Base-by-base conservation (phyloP, 2,888 invertebrate species). In the Entomobrya proxima region DNA sequence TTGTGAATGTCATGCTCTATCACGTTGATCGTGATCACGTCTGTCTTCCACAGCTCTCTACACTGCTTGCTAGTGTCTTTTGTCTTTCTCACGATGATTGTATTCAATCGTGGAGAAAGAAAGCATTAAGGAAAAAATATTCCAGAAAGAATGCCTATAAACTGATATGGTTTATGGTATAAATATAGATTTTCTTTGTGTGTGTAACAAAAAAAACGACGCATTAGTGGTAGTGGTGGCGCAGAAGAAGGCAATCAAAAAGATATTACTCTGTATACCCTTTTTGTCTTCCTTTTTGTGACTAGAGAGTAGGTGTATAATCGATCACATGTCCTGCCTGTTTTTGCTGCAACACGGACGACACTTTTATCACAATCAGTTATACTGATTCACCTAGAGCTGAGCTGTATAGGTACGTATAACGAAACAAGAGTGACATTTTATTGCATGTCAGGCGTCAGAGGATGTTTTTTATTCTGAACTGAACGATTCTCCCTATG, bases 251-350 rank as follows among this genome's bases (percentile, higher is more conserved):
- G n/a, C n/a, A n/a, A n/a, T n/a, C n/a, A n/a, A n/a, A n/a, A n/a
- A n/a, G n/a, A n/a, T n/a, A n/a, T n/a, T n/a, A n/a, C n/a, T n/a
- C n/a, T n/a, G n/a, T n/a, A n/a, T n/a, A n/a, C n/a, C n/a, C n/a
- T n/a, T n/a, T n/a, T n/a, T n/a, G n/a, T 35, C 35, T 64, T 64
- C 35, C 2, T 1, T n/a, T 64, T n/a, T n/a, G n/a, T n/a, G n/a
- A n/a, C n/a, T n/a, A n/a, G n/a, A n/a, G n/a, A 35, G 64, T 9
- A 30, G 30, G 58, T 58, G n/a, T n/a, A n/a, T n/a, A 64, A 64
- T 64, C 64, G 64, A 64, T 64, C 64, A 64, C 35, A 64, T 64
- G 35, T 11, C 18, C n/a, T n/a, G n/a, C n/a, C n/a, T n/a, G n/a
- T 18, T 21, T 11, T 4, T 35, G 9, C 64, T 35, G 35, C 18